Percentiles rank a stretch among this genome's conserved stretches.
Conservation (phyloP, 1,140 invertebrate genomes). For the Venturia canescens region DNA sequence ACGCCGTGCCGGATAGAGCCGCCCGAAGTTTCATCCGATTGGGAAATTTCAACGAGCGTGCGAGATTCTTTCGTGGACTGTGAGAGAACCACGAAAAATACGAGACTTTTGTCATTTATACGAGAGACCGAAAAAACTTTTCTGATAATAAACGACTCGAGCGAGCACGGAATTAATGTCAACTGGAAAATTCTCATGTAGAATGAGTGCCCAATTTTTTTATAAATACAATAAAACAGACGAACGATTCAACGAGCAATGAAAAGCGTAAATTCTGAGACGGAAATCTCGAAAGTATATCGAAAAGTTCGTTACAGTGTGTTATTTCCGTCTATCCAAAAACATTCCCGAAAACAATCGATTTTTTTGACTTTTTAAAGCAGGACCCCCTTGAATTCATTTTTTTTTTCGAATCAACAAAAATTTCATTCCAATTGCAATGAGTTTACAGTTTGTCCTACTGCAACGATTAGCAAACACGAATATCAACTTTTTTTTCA, state of each 20-base stretch:
- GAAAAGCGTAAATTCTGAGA: neutral
- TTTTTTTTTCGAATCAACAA: neutral
- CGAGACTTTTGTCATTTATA: conserved; percentile 5
- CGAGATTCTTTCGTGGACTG: neutral
- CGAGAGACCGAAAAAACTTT: conserved; percentile 7
- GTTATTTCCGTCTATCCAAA: too few relatives aligned
- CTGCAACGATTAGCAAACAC: too few relatives aligned
- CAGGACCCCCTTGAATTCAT: too few relatives aligned
- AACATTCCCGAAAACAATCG: too few relatives aligned
- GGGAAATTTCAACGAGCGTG: neutral
- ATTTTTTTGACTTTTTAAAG: too few relatives aligned
- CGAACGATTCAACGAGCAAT: neutral
- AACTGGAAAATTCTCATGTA: conserved; percentile 6
- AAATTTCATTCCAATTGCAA: neutral
- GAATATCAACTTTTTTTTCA: too few relatives aligned
- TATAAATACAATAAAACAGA: neutral
- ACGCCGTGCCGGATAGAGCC: neutral
- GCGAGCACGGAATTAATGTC: neutral
- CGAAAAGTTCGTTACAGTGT: neutral
- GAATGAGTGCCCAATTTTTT: neutral
- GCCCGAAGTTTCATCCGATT: neutral
- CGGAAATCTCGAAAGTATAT: neutral
- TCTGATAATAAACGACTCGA: conserved; percentile 21
- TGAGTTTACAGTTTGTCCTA: too few relatives aligned
- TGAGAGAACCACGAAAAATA: conserved; percentile 2